phyloP scores from a whole-genome alignment of 2,888 invertebrate genomes.

The Hofmannophila pseudospretella region DNA sequence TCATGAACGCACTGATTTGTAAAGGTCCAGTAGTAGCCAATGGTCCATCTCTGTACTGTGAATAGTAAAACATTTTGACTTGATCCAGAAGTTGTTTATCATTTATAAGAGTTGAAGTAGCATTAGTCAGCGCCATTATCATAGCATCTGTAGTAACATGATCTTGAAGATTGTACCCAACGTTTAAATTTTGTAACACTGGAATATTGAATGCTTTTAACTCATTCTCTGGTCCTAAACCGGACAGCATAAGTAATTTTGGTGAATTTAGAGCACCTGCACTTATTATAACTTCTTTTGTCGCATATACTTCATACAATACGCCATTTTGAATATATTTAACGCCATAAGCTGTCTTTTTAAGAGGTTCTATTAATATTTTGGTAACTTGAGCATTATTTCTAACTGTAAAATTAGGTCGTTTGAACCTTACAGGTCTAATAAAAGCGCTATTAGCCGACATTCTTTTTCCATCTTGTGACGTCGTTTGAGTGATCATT shows the following conservation, averaged over 20 bases:
- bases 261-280: conserved; percentile 79
- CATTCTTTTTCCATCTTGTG: conserved; percentile 73
- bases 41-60: conserved; percentile 47
- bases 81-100: conserved; percentile 46
- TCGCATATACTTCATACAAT: conserved; percentile 41
- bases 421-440: conserved; percentile 73
- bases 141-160: conserved; percentile 78
- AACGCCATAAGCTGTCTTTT: conserved; percentile 42
- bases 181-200: conserved; percentile 79
- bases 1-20: conserved; percentile 77
- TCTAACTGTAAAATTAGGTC: conserved; percentile 64
- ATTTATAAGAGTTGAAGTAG: conserved; percentile 61
- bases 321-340: conserved; percentile 36
- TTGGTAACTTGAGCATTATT: conserved; percentile 73
- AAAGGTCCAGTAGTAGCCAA: conserved; percentile 75
- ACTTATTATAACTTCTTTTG: conserved; percentile 79
- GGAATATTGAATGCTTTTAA: conserved; percentile 61
- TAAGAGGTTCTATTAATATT: conserved; percentile 68
- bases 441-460: conserved; percentile 82
- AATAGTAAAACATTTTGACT: conserved; percentile 49
- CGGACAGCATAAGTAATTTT: conserved; percentile 80
- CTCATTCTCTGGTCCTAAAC: conserved; percentile 78
- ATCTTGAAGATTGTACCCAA: conserved; percentile 86
- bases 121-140: conserved; percentile 70
- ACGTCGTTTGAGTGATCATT: conserved; percentile 79